phyloP scores from a whole-genome alignment of 2,797 vertebrate genomes.

The Sebastes nivosus region DNA sequence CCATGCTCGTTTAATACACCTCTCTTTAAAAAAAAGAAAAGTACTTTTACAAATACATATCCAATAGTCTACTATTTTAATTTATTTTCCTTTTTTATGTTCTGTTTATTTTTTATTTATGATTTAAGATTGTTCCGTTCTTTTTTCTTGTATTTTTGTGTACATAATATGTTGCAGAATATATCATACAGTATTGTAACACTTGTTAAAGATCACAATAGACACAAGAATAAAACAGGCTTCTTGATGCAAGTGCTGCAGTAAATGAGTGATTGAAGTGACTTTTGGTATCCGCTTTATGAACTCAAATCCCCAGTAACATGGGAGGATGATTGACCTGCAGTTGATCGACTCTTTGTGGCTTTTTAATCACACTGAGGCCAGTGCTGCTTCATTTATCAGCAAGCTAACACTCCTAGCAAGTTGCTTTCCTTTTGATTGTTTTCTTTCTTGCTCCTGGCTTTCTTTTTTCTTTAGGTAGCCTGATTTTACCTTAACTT shows the following conservation, averaged over 20 bases:
- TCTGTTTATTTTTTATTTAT: too few species aligned
- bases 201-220: not conserved
- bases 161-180: not conserved
- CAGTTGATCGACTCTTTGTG: not conserved
- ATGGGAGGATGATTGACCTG: not conserved
- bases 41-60: not conserved
- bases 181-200: not conserved
- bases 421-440: not conserved
- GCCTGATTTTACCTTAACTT: not conserved
- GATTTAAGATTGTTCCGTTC: too few species aligned
- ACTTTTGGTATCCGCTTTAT: not conserved
- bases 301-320: not conserved
- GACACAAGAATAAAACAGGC: too few species aligned
- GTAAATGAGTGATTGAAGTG: not conserved
- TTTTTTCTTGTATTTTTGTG: not conserved
- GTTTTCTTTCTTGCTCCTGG: not conserved
- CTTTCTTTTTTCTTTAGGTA: not conserved
- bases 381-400: not conserved
- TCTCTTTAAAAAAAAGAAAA: not conserved
- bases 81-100: not conserved
- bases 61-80: not conserved
- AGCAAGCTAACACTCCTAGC: not conserved
- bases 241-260: not conserved
- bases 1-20: not conserved
- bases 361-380: slow-evolving; percentile 10